phyloP scores from a whole-genome alignment of 2,797 vertebrate genomes.

The Cryptoblepharus egeriae region DNA sequence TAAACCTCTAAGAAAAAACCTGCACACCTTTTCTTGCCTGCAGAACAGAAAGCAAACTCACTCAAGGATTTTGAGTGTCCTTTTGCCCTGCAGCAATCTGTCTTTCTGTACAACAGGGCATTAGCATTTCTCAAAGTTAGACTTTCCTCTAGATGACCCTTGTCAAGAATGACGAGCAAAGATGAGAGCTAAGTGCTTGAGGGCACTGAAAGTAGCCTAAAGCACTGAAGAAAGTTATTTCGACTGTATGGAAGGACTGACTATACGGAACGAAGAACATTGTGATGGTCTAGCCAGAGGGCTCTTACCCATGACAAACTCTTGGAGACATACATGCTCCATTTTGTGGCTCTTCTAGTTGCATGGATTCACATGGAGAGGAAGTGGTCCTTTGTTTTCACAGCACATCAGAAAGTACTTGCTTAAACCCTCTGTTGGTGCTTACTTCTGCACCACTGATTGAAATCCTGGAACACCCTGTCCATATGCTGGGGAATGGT shows the following conservation, averaged over 20 bases:
- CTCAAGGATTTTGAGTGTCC: neutral
- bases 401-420: neutral
- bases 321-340: neutral
- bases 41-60: neutral
- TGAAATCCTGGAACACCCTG: too few relatives aligned
- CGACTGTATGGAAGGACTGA: neutral
- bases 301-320: neutral
- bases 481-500: too few relatives aligned
- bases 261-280: too few relatives aligned
- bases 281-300: neutral
- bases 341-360: neutral
- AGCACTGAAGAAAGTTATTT: neutral
- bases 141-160: neutral
- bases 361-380: neutral
- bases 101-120: neutral
- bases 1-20: too few relatives aligned
- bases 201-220: neutral
- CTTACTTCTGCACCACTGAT: too few relatives aligned
- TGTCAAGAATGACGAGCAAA: neutral
- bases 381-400: neutral
- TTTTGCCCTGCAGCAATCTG: neutral
- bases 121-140: neutral
- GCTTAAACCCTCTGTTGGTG: too few relatives aligned
- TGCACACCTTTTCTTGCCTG: rapidly evolving
- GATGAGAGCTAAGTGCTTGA: neutral